Evolutionary conservation across 2,888 invertebrate genomes (phyloP), one percentile per base, ranked within the genome.

Genomic region (Ormia ochracea): DNA sequence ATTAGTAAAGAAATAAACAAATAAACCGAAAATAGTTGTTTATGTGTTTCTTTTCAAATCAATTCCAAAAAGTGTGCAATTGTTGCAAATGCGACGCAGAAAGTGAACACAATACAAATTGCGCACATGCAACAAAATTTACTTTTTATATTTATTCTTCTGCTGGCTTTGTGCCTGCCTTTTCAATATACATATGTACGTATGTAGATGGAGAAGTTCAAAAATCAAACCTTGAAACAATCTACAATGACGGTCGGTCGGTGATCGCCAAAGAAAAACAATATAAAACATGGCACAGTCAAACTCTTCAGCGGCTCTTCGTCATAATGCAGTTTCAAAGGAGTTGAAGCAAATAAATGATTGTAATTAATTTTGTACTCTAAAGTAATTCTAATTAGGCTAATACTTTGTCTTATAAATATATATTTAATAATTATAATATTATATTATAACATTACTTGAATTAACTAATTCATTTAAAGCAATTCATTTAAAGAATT

Each of bases 221-320:
- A 36, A 38, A 33, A 48, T 23, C 5, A 36, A 65, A 48, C 48
- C 50, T 65, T 50, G 36, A 65, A 50, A 17, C 26, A 21, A n/a
- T 48, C 9, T 31, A 9, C 12, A 28, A 50, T 28, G 14, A 3
- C 28, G 14, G 12, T 19, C n/a, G n/a, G n/a, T n/a, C n/a, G n/a
- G n/a, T n/a, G n/a, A n/a, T n/a, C n/a, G n/a, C n/a, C n/a, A n/a
- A n/a, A n/a, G n/a, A n/a, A n/a, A n/a, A n/a, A n/a, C n/a, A n/a
- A n/a, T n/a, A n/a, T n/a, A n/a, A n/a, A n/a, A n/a, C n/a, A 19
- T 43, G 9, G 19, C 3, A 4, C n/a, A 1, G 38, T 2, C 36
- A 36, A 10, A 3, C n/a, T 36, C n/a, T 36, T 36, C 12, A 2
- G n/a, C 4, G n/a, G 3, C 1, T 36, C n/a, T 36, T 36, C 4